Base-by-base conservation (phyloP, 2,797 vertebrate species). In the Lagodon rhomboides region DNA sequence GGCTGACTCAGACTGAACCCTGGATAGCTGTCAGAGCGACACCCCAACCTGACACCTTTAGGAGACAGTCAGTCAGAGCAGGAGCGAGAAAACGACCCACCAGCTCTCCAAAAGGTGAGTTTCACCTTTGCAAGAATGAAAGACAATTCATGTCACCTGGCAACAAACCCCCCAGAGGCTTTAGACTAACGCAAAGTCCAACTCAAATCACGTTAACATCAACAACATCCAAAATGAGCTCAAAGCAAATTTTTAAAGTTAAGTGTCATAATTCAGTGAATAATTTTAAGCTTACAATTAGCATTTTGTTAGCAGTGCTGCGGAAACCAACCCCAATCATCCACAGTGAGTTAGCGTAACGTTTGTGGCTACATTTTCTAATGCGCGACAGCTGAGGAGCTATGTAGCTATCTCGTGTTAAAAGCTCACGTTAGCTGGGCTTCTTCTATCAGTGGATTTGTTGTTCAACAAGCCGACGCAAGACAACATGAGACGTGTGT, bases 21-120 rank as follows among this genome's bases (percentile, higher is more conserved):
- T 23, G 30, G 15, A 43, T 38, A 55, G 56, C 22, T 30, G 5
- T 30, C 12, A 4, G 41, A 47, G 23, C 15, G 13, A 59, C 16
- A 13, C 20, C 55, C 12, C 11, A 23, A 5, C 44, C 50, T 51
- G 53, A 75, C 66, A 75, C 59, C 58, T 51, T 51, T 10, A 38
- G 10, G 38, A 38, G 38, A 11, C 38, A 38, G 38, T 38, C 38
- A 38, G 38, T 10, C 38, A 38, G 38, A 38, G 38, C 43, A 47
- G 27, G 20, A 56, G 56, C 55, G 17, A 43, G 15, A 55, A 50
- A 17, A 2, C 34, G 46, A 43, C 44, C 44, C 11, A 56, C 2
- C 13, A 20, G 8, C 47, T 44, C 27, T 50, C 62, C 38, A 47
- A 30, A 44, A 30, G 18, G 22, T 50, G 44, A 34, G 46, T 7